These are phyloP conservation scores for Zelostemma sp. DNA, from an alignment of 1,140 invertebrate species.

Conservation along the genomic window DNA sequence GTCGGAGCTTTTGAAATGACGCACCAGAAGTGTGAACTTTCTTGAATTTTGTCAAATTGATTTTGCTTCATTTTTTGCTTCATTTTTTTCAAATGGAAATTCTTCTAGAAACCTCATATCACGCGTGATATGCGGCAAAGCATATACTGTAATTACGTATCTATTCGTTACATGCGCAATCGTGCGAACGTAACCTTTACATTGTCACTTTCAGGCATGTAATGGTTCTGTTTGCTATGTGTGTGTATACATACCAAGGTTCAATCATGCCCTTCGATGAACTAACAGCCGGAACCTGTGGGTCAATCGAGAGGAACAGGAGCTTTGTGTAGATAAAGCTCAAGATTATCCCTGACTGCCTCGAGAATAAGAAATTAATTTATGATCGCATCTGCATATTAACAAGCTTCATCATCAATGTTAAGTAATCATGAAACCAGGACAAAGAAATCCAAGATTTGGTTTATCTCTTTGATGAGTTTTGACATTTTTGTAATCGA, in stretches of 20 bases:
- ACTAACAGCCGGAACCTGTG: slow-evolving; percentile 6
- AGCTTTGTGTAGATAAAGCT: slow-evolving; percentile 12
- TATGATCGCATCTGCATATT: no score
- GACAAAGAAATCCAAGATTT: no score
- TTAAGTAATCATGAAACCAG: no score
- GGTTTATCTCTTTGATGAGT: no score
- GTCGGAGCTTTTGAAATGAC: no score
- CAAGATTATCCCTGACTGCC: no score
- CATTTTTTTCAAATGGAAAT: no score
- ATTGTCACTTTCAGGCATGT: slow-evolving; percentile 10
- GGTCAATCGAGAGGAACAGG: slow-evolving; percentile 3
- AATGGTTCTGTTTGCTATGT: not conserved
- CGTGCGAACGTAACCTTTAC: slow-evolving; percentile 7
- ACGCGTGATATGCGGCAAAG: slow-evolving; percentile 2
- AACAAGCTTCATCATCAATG: no score
- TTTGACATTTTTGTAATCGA: no score
- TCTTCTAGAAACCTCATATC: no score
- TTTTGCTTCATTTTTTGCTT: not conserved
- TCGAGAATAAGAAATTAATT: no score
- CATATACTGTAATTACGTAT: slow-evolving; percentile 1
- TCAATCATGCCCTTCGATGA: slow-evolving; percentile 8
- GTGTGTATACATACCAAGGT: slow-evolving; percentile 7
- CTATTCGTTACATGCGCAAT: not conserved
- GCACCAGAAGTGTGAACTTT: not conserved
- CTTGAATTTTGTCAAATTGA: not conserved